Evolutionary conservation across 2,888 invertebrate species (phyloP).

Genomic region (Poecilobothrus nobilitatus): DNA sequence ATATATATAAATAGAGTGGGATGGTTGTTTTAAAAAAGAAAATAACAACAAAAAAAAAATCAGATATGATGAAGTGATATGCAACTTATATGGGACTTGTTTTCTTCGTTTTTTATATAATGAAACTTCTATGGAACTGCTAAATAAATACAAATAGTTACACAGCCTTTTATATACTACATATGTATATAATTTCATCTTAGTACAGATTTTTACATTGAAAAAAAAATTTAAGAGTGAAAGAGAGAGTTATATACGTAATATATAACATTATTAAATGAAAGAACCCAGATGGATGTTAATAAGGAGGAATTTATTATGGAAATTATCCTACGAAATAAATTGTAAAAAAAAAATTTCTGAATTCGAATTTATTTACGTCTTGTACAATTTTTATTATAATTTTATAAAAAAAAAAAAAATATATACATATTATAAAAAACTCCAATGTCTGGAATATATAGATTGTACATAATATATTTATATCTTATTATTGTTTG

Average conservation of each 20-base stretch:
- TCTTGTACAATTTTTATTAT: no score
- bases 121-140: neutral
- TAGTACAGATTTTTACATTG: neutral
- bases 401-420: no score
- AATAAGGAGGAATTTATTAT: slow-evolving; percentile 30
- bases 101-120: neutral
- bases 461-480: neutral
- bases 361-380: neutral
- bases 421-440: no score
- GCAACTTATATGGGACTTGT: neutral
- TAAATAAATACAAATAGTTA: no score
- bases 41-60: neutral
- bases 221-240: neutral
- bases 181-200: neutral
- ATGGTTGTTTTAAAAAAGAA: neutral
- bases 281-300: slow-evolving; percentile 28
- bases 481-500: no score
- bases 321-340: slow-evolving; percentile 9
- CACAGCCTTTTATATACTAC: neutral
- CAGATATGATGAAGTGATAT: neutral
- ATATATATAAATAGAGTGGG: neutral
- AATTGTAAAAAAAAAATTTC: neutral
- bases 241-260: no score
- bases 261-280: slow-evolving; percentile 28
- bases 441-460: neutral